phyloP scores from a whole-genome alignment of 2,797 vertebrate genomes.

The Cyclura pinguis region DNA sequence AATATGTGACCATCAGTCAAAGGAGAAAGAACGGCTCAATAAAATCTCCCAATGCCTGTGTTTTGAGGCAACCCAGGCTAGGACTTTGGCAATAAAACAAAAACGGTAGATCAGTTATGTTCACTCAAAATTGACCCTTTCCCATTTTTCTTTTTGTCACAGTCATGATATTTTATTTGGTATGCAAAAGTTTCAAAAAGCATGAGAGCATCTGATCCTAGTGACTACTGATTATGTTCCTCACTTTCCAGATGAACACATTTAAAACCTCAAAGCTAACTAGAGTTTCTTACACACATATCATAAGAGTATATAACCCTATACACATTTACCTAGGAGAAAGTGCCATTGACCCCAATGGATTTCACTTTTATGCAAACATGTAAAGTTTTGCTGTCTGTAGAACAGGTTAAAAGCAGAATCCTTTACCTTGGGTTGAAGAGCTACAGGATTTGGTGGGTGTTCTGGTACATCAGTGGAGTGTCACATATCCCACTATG shows the following conservation, averaged over 20 bases:
- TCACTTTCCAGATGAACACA: neutral
- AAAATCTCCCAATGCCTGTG: neutral
- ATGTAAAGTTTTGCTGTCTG: no score
- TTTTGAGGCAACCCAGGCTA: neutral
- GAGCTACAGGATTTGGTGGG: no score
- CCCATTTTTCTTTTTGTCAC: neutral
- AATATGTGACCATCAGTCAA: neutral
- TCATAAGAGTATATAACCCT: no score
- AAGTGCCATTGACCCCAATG: no score
- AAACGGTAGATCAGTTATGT: neutral
- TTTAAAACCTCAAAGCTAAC: neutral
- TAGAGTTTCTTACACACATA: neutral
- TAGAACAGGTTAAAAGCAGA: no score
- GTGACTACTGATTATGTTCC: neutral
- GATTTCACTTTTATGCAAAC: no score
- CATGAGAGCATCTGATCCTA: neutral
- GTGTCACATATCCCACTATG: no score
- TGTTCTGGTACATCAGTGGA: no score
- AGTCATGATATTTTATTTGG: neutral
- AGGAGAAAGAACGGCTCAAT: neutral
- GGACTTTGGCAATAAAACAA: neutral
- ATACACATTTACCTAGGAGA: no score
- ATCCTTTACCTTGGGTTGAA: no score
- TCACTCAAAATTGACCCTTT: neutral
- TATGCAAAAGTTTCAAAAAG: constrained; percentile 27